Percentiles rank a stretch among this genome's conserved stretches.
phyloP scores from a whole-genome alignment of 2,797 vertebrate species.

The Pachyuromys duprasi region DNA sequence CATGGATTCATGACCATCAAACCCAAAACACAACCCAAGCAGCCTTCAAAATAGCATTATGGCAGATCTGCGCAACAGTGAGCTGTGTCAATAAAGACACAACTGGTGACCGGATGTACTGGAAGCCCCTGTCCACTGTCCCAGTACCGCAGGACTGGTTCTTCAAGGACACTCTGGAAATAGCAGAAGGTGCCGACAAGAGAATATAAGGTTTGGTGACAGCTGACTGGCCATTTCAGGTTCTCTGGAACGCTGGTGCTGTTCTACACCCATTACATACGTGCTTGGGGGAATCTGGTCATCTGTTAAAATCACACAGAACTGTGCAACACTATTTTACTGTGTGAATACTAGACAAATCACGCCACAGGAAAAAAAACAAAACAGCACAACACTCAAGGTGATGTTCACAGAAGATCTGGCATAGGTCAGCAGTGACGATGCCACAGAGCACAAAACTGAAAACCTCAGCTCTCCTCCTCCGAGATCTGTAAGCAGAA shows the following conservation, averaged over 20 bases:
- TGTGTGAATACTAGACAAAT: background rate
- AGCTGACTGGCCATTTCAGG: background rate
- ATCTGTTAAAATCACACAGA: background rate
- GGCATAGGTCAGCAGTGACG: rapidly evolving
- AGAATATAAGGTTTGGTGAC: background rate
- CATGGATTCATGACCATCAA: background rate
- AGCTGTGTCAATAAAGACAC: background rate
- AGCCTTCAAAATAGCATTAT: background rate
- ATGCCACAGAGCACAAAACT: background rate
- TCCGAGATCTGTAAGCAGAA: background rate
- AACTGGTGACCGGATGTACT: background rate
- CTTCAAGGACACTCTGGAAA: background rate
- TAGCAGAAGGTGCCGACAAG: background rate
- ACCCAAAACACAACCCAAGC: background rate
- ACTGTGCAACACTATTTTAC: background rate
- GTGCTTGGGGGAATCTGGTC: background rate
- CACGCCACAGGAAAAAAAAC: background rate
- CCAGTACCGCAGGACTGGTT: background rate
- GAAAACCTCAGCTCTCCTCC: background rate
- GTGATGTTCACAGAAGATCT: background rate
- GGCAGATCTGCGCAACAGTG: background rate
- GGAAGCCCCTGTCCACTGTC: background rate
- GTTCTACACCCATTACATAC: background rate
- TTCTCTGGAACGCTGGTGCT: no score
- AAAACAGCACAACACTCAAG: background rate